Percentiles rank a stretch among this genome's conserved stretches.
phyloP scores from a whole-genome alignment of 2,113 vertebrate genomes.

The Argyrosomus japonicus region DNA sequence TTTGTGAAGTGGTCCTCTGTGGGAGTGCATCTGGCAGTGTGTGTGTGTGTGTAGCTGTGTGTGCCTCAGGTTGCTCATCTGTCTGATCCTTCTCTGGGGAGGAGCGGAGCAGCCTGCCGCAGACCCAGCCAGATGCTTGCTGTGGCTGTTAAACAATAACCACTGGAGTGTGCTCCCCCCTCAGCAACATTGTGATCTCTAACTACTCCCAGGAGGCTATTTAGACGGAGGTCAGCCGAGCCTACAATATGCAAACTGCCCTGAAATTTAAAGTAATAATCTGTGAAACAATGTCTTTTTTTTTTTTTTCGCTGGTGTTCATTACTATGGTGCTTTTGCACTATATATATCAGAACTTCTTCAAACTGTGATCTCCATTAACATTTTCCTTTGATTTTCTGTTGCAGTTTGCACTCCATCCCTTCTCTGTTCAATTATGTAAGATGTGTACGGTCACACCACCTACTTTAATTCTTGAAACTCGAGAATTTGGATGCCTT shows the following conservation, averaged over 20 bases:
- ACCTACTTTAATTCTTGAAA: background rate
- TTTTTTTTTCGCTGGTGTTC: background rate
- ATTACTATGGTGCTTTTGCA: background rate
- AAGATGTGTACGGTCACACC: background rate
- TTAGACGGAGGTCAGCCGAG: conserved; percentile 32
- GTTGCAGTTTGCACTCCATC: background rate
- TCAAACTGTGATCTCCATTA: background rate
- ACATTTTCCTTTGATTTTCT: background rate
- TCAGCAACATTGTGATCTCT: conserved; percentile 42
- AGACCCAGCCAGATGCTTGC: conserved; percentile 67
- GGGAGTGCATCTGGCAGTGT: conserved; percentile 40
- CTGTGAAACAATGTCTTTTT: background rate
- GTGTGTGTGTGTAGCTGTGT: conserved; percentile 6
- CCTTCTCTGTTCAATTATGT: background rate
- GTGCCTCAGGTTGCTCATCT: conserved; percentile 71
- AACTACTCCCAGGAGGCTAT: conserved; percentile 30
- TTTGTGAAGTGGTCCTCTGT: conserved; percentile 28
- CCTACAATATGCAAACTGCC: conserved; percentile 35
- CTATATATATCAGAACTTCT: background rate
- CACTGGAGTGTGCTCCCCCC: conserved; percentile 59
- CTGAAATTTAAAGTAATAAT: conserved; percentile 23
- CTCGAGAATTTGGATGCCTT: too few relatives aligned
- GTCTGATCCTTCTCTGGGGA: conserved; percentile 62
- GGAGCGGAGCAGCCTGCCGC: conserved; percentile 30
- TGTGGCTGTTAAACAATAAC: conserved; percentile 70